A percentile compares a stretch with the other conserved stretches of the same genome.
Evolutionary conservation across 2,113 vertebrate genomes (phyloP).

Genomic region (Balaeniceps rex): DNA sequence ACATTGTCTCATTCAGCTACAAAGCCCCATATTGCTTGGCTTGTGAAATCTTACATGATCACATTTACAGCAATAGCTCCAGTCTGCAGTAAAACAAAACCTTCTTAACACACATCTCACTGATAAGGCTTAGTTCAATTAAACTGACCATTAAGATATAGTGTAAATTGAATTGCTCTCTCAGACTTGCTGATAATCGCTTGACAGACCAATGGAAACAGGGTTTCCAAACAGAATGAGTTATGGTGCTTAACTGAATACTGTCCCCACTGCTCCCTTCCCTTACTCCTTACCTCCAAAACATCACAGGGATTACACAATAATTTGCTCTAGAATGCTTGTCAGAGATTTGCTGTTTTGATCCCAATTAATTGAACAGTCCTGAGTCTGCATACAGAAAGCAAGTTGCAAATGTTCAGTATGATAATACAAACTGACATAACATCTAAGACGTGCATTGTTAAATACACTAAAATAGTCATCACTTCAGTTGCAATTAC

Average conservation of each 20-base stretch:
- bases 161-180: background rate
- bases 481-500: background rate
- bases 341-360: background rate
- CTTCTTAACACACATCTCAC: background rate
- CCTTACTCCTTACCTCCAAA: background rate
- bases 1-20: background rate
- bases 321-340: background rate
- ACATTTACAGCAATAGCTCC: background rate
- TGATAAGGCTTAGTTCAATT: conserved; percentile 11
- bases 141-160: conserved; percentile 1
- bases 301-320: background rate
- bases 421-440: background rate
- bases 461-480: background rate
- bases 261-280: background rate
- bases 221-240: background rate
- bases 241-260: background rate
- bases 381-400: background rate
- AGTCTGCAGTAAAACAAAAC: background rate
- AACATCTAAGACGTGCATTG: background rate
- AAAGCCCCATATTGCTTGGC: background rate
- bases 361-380: background rate
- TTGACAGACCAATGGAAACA: background rate
- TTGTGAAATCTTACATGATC: background rate
- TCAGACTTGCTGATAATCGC: background rate
- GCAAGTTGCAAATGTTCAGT: background rate